Base-by-base conservation (phyloP, 2,113 vertebrate species). In the Ariopsis seemanni region DNA sequence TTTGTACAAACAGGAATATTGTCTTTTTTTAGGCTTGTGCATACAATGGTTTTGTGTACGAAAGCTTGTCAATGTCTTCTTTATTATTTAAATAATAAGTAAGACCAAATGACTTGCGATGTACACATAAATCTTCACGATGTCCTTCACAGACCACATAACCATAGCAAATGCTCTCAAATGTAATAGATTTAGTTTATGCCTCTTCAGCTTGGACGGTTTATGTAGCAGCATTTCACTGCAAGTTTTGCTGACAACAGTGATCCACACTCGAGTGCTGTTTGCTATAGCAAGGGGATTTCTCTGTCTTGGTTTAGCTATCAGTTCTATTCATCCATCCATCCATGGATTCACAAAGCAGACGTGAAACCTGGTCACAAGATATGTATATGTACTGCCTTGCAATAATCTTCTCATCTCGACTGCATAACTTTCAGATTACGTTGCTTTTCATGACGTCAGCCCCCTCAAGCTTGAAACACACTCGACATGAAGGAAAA, bases 361-460 rank as follows among this genome's bases (percentile, higher is more conserved):
- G 82, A 48, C 84, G 30, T 55, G 18, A 52, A 52, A n/a, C 79
- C 60, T 20, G 22, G 42, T 62, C 57, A 82, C 18, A 42, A 34
- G 1, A 2, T 52, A 7, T 52, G 22, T 83, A 83, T 63, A 42
- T 42, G 42, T 27, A 52, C 30, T 79, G 42, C 30, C 57, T 30
- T 42, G 27, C 42, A n/a, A 48, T 22, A 81, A 83, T 83, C 58
- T 14, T 42, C 42, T 42, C 42, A 8, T 82, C 25, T 84, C 42
- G 7, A 75, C 50, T 50, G 34, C 42, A 63, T 30, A 42, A 22
- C 84, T 88, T 89, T 58, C 83, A 87, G 83, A 42, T 85, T 79
- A 6, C 6, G 30, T 58, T 4, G 12, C 27, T 22, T 83, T 83
- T 83, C 81, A 50, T 53, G 79, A 88, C 74, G 27, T 84, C 27